Evolutionary conservation across 2,888 invertebrate species (phyloP).

Genomic region (Aphidoletes aphidimyza): DNA sequence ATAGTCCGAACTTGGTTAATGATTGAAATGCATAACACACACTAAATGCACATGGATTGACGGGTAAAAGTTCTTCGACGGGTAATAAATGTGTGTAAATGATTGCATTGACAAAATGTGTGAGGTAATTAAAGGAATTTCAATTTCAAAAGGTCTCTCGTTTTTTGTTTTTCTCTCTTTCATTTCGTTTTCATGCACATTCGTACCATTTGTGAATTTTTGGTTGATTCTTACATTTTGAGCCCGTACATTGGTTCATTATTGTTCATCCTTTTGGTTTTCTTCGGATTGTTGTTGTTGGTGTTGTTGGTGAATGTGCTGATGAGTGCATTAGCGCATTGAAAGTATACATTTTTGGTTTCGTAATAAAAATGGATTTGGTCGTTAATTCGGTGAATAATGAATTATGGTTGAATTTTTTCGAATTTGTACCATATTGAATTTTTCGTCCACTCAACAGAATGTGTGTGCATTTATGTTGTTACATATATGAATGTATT

Average conservation of each 20-base stretch:
- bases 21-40: too few relatives aligned
- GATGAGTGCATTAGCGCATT: not conserved
- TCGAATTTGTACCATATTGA: not conserved
- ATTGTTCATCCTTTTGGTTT: not conserved
- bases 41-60: not conserved
- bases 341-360: too few relatives aligned
- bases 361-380: not conserved
- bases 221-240: not conserved
- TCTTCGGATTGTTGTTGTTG: not conserved
- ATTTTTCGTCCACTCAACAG: slow-evolving; percentile 26
- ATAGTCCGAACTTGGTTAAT: not conserved
- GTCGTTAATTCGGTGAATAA: too few relatives aligned
- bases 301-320: slow-evolving; percentile 11
- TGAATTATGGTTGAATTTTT: not conserved
- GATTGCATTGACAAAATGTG: not conserved
- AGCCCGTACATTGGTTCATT: not conserved
- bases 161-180: not conserved
- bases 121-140: slow-evolving; percentile 1
- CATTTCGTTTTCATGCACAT: not conserved
- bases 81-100: not conserved
- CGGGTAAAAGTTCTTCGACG: not conserved
- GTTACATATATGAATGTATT: too few relatives aligned
- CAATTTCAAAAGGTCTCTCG: not conserved
- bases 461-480: too few relatives aligned
- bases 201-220: slow-evolving; percentile 1